Conservation (phyloP, 2,888 invertebrate species). For the Platycheirus rosarum region DNA sequence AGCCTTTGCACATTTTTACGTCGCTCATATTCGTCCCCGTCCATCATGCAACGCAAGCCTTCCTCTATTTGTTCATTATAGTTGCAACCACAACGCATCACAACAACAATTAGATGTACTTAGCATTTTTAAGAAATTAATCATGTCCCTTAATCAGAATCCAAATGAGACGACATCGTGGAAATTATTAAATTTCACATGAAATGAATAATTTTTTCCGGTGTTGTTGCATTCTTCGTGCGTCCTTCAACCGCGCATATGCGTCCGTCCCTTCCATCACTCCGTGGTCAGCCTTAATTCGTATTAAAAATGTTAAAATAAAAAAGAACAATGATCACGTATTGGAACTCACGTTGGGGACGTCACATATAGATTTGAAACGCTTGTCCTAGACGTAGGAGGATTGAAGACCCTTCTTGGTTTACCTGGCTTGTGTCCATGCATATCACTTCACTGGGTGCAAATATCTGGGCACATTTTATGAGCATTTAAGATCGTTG, state of each 20-base stretch:
- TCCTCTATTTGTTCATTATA: no score
- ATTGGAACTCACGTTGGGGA: slow-evolving; percentile 63
- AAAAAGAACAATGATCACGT: slow-evolving; percentile 62
- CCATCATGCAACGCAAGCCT: slow-evolving; percentile 52
- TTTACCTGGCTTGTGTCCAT: slow-evolving; percentile 25
- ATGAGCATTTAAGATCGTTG: slow-evolving; percentile 72
- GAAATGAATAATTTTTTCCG: slow-evolving; percentile 72
- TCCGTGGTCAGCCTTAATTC: slow-evolving; percentile 43
- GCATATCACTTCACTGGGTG: slow-evolving; percentile 40
- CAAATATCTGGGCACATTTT: slow-evolving; percentile 74
- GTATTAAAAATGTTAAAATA: slow-evolving; percentile 73
- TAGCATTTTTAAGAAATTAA: slow-evolving; percentile 72
- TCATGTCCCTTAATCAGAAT: slow-evolving; percentile 70
- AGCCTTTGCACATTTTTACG: slow-evolving; percentile 39
- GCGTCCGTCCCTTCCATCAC: neutral
- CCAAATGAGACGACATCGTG: slow-evolving; percentile 69
- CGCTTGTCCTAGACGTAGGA: slow-evolving; percentile 63
- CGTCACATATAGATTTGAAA: slow-evolving; percentile 66
- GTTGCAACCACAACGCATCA: slow-evolving; percentile 49
- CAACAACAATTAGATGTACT: slow-evolving; percentile 73
- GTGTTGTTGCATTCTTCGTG: slow-evolving; percentile 45
- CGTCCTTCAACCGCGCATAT: neutral
- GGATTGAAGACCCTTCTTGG: slow-evolving; percentile 8
- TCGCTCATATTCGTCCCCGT: slow-evolving; percentile 64
- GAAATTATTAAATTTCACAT: slow-evolving; percentile 70